These are phyloP conservation scores for Acronicta leporina DNA, from an alignment of 2,888 invertebrate species.

Conservation along the genomic window DNA sequence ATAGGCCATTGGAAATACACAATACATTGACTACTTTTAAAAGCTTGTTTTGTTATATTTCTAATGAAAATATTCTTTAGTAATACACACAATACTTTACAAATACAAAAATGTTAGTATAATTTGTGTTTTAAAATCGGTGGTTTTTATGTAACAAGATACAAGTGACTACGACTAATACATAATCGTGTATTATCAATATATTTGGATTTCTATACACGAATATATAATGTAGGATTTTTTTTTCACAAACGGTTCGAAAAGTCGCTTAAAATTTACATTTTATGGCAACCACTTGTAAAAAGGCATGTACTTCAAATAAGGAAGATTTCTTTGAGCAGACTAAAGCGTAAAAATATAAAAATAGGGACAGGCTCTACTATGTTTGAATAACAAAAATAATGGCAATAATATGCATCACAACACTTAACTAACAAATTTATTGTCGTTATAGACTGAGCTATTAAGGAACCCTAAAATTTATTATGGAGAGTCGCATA, in stretches of 20 bases:
- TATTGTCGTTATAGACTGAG: constrained; percentile 57
- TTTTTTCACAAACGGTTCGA: background rate
- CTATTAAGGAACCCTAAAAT: constrained; percentile 47
- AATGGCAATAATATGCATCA: constrained; percentile 48
- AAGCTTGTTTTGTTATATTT: background rate
- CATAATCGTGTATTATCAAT: constrained; percentile 3
- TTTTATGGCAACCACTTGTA: constrained; percentile 10
- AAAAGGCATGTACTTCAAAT: constrained; percentile 19
- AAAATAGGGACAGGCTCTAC: constrained; percentile 29
- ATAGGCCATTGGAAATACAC: background rate
- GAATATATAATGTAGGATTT: constrained; percentile 4
- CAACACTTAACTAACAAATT: constrained; percentile 51
- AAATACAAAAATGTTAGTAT: constrained; percentile 26
- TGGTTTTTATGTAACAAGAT: constrained; percentile 35
- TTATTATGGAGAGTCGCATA: constrained; percentile 10
- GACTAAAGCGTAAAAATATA: constrained; percentile 13
- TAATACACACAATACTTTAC: constrained; percentile 21
- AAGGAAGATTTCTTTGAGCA: constrained; percentile 9
- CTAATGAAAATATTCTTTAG: constrained; percentile 18
- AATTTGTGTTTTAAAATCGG: constrained; percentile 46
- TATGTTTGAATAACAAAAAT: constrained; percentile 8
- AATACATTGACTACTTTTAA: background rate
- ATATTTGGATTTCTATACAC: constrained; percentile 16
- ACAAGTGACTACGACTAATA: constrained; percentile 8
- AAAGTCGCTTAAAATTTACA: constrained; percentile 17